Conservation (phyloP, 2,113 vertebrate species). For the Brevimyrus niger region DNA sequence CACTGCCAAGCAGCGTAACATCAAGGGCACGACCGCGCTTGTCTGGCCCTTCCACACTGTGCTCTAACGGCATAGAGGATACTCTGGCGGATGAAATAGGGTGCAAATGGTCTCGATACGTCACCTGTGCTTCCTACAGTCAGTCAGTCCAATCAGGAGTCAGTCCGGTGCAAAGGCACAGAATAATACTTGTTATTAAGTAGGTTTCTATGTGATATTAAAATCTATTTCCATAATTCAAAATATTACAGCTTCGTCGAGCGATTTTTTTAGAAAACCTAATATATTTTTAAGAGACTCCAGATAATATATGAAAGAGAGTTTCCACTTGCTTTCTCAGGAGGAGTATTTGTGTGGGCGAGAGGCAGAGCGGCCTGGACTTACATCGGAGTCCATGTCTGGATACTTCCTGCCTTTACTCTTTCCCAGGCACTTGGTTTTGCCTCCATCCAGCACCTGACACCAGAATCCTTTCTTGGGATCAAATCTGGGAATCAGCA, state of each 20-base stretch:
- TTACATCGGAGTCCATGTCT: constrained; percentile 79
- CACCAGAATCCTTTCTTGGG: constrained; percentile 90
- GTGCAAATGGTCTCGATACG: not conserved
- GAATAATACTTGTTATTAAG: not conserved
- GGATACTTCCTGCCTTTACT: constrained; percentile 84
- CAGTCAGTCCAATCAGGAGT: no score
- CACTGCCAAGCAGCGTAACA: constrained; percentile 35
- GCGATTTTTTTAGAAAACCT: not conserved
- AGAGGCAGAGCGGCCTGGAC: constrained; percentile 23
- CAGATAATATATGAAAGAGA: not conserved
- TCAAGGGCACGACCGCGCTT: constrained; percentile 18
- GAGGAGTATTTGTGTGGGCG: not conserved
- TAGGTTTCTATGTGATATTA: not conserved
- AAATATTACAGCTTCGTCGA: not conserved
- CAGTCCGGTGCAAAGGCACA: not conserved
- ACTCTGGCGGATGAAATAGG: not conserved
- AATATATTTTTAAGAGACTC: not conserved
- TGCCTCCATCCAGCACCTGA: constrained; percentile 79
- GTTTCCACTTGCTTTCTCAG: not conserved
- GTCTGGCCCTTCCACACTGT: not conserved
- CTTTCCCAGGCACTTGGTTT: constrained; percentile 81
- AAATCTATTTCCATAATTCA: not conserved
- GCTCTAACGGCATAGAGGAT: constrained; percentile 14
- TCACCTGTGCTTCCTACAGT: not conserved
- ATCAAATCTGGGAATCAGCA: constrained; percentile 64